Percentiles rank a stretch among this genome's conserved stretches.
These are phyloP conservation scores for Lamproptera curius DNA, from an alignment of 2,888 invertebrate species.

Conservation along the genomic window DNA sequence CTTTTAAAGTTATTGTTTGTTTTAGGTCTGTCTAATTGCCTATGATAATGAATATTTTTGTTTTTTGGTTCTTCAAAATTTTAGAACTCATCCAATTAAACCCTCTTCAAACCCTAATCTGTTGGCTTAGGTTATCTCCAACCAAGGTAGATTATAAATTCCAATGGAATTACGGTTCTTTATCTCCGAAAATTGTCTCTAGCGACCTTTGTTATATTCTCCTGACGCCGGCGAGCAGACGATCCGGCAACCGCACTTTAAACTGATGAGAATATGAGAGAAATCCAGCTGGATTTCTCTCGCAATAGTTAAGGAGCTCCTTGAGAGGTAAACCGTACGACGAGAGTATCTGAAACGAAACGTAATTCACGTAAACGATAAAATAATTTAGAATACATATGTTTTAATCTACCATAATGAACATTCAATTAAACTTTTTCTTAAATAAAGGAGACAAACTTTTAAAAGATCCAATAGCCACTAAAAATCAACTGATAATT, in stretches of 20 bases:
- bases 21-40: too few relatives aligned
- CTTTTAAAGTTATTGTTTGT: too few relatives aligned
- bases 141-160: constrained; percentile 85
- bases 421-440: too few relatives aligned
- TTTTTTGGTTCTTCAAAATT: too few relatives aligned
- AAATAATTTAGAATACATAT: too few relatives aligned
- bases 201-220: constrained; percentile 83
- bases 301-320: too few relatives aligned
- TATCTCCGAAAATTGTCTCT: constrained; percentile 91
- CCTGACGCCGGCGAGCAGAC: constrained; percentile 82
- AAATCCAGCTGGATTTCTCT: too few relatives aligned
- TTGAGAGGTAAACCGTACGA: constrained; percentile 85
- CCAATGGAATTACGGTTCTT: constrained; percentile 93
- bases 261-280: constrained; percentile 88
- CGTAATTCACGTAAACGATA: background rate
- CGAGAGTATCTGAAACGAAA: constrained; percentile 78
- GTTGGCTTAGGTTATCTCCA: constrained; percentile 84
- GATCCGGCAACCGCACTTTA: constrained; percentile 88
- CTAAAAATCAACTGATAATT: too few relatives aligned
- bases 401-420: too few relatives aligned
- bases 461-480: too few relatives aligned
- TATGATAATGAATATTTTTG: too few relatives aligned
- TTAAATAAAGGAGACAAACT: too few relatives aligned
- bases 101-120: constrained; percentile 92
- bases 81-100: constrained; percentile 88